Evolutionary conservation across 2,797 vertebrate species (phyloP).

Genomic region (Dendrocincla fuliginosa): DNA sequence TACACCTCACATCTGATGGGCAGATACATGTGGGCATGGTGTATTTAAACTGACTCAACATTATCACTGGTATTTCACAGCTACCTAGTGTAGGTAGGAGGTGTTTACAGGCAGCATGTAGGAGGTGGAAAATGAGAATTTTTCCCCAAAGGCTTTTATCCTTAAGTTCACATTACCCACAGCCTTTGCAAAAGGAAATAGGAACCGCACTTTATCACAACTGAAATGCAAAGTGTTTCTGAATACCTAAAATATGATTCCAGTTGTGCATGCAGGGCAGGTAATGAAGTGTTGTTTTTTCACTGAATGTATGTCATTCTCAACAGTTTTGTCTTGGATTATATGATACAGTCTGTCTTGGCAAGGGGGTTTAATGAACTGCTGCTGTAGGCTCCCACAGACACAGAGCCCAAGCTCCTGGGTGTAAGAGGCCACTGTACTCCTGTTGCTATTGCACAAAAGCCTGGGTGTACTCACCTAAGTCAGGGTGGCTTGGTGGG

Average conservation of each 20-base stretch:
- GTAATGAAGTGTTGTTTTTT: not conserved
- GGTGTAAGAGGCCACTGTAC: rapidly evolving
- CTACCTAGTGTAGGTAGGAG: not conserved
- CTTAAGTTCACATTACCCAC: not conserved
- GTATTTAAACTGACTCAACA: not conserved
- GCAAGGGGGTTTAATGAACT: not conserved
- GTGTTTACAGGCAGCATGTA: not conserved
- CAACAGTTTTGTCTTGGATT: not conserved
- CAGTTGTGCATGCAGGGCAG: not conserved
- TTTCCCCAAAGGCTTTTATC: not conserved
- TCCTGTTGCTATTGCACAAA: not conserved
- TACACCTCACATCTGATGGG: not conserved
- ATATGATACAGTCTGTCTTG: not conserved
- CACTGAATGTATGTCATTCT: not conserved
- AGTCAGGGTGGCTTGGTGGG: rapidly evolving
- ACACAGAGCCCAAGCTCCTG: not conserved
- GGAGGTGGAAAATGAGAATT: not conserved
- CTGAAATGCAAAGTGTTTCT: not conserved
- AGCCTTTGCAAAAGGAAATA: not conserved
- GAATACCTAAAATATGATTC: not conserved
- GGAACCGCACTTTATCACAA: not conserved
- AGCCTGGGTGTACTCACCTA: not conserved
- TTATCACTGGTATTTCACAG: not conserved
- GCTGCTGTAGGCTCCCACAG: not conserved
- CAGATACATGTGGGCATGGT: not conserved